Evolutionary conservation across 1,140 invertebrate species (phyloP).

Genomic region (Neodiprion lecontei): DNA sequence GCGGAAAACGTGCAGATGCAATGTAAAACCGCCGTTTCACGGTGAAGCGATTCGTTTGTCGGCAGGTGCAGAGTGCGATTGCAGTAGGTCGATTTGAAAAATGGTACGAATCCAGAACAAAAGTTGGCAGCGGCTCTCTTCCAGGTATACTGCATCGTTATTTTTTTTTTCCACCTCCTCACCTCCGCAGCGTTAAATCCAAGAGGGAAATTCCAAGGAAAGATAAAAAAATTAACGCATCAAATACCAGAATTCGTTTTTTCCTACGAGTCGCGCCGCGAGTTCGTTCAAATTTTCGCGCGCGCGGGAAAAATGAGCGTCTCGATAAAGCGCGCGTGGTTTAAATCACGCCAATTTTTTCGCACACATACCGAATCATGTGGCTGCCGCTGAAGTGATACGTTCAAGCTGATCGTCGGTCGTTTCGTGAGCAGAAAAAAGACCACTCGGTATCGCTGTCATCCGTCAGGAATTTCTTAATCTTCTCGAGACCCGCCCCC

Average conservation of each 20-base stretch:
- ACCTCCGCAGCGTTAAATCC: no score
- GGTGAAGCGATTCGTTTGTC: background rate
- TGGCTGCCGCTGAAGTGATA: background rate
- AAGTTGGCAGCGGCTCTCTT: slow-evolving; percentile 52
- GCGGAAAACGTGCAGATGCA: background rate
- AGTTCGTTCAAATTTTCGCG: background rate
- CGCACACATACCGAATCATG: background rate
- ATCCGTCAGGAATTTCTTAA: slow-evolving; percentile 16
- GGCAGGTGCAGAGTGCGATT: background rate
- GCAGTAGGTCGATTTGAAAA: slow-evolving; percentile 47
- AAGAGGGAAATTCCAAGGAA: no score
- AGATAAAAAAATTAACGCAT: no score
- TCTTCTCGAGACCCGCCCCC: background rate
- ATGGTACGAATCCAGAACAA: slow-evolving; percentile 40
- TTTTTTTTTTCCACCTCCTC: no score
- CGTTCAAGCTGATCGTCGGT: background rate
- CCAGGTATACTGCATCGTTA: slow-evolving; percentile 20
- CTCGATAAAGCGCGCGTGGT: background rate
- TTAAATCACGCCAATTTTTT: background rate
- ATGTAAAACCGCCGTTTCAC: background rate
- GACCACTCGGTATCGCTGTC: slow-evolving; percentile 1
- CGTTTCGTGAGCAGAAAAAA: background rate
- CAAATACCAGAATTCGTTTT: no score
- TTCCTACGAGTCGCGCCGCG: no score
- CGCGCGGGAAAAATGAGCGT: background rate